Conservation (phyloP, 1,140 invertebrate species). For the Lasioglossum albipes region DNA sequence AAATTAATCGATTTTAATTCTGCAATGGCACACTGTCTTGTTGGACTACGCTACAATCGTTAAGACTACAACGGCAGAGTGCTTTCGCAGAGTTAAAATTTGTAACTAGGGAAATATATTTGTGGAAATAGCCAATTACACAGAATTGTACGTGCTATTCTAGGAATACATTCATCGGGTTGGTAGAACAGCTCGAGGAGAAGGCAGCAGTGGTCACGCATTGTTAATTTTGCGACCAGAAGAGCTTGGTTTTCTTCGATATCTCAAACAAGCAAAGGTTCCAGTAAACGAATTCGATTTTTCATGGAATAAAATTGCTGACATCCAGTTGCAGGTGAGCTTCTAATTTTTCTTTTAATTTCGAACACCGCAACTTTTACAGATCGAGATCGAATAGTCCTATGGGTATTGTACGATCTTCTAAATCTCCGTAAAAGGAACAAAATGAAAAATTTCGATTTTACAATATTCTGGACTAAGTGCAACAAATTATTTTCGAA, state of each 20-base stretch:
- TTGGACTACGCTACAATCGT: no score
- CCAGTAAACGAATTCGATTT: constrained; percentile 99
- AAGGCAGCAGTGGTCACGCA: constrained; percentile 94
- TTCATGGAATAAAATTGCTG: constrained; percentile 97
- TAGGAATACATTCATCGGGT: constrained; percentile 96
- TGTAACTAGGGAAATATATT: background rate
- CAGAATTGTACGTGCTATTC: constrained; percentile 37
- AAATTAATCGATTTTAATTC: background rate
- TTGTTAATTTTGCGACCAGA: constrained; percentile 96
- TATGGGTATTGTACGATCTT: no score
- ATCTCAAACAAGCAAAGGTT: constrained; percentile 96
- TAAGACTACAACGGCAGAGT: no score
- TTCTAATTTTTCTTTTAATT: background rate
- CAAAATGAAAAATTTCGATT: background rate
- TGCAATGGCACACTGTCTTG: no score
- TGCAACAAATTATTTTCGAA: no score
- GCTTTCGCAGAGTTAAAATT: no score
- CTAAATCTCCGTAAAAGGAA: background rate
- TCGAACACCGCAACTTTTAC: background rate
- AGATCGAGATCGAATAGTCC: no score
- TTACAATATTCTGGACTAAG: no score
- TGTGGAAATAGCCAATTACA: background rate
- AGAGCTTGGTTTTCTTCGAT: constrained; percentile 96
- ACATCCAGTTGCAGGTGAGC: constrained; percentile 95
- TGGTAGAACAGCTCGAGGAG: constrained; percentile 97